A percentile compares a stretch with the other conserved stretches of the same genome.
Evolutionary conservation across 2,888 invertebrate species (phyloP).

Genomic region (Miltochrista miniata): DNA sequence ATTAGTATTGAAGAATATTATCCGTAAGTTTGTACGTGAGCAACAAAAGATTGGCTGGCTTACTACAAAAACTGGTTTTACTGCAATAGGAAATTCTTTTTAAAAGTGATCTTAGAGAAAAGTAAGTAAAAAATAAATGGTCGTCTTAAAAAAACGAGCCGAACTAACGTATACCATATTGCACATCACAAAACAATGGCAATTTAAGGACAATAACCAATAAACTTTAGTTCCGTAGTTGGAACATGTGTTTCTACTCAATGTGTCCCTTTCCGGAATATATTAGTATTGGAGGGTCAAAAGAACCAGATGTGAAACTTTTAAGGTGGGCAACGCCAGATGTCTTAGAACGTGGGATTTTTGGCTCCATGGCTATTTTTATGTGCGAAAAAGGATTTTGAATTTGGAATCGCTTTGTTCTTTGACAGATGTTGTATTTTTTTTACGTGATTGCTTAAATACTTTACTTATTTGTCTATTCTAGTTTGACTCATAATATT

Average conservation of each 20-base stretch:
- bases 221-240: conserved; percentile 8
- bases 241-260: conserved; percentile 20
- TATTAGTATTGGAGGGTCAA: neutral
- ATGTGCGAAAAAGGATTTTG: neutral
- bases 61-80: neutral
- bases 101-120: neutral
- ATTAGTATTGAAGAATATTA: neutral
- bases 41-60: neutral
- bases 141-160: neutral
- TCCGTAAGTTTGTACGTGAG: neutral
- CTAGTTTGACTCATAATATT: neutral
- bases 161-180: neutral
- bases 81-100: neutral
- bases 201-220: conserved; percentile 23
- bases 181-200: conserved; percentile 12
- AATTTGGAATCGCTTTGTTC: neutral
- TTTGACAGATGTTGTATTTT: neutral
- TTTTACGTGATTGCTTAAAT: neutral
- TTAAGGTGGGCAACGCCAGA: conserved; percentile 3
- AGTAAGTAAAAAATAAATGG: neutral
- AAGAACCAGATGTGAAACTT: conserved; percentile 8
- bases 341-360: conserved; percentile 12
- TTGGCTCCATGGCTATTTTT: neutral
- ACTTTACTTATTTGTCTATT: too few species aligned
- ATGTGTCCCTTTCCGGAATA: conserved; percentile 7